Conservation (phyloP, 2,888 invertebrate genomes). For the Nymphalis c-album region DNA sequence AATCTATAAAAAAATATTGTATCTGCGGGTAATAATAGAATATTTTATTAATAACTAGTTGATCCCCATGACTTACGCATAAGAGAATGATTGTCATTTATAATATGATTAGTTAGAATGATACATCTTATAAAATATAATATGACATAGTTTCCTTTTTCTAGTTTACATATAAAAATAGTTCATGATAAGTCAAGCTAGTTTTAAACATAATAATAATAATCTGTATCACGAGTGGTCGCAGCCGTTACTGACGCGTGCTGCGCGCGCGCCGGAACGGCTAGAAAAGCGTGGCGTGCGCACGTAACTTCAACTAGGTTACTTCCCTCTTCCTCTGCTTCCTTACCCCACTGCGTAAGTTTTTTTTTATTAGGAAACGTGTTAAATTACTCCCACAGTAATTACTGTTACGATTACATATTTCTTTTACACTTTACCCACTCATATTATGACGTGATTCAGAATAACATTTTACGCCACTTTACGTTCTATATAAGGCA, state of each 20-base stretch:
- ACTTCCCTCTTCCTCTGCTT: constrained; percentile 71
- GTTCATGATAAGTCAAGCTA: neutral
- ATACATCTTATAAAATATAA: too few relatives aligned
- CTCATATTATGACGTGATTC: constrained; percentile 3
- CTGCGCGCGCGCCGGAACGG: constrained; percentile 52
- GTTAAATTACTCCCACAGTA: constrained; percentile 12
- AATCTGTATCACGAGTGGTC: neutral
- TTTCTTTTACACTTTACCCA: neutral
- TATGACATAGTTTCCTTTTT: too few relatives aligned
- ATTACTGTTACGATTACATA: constrained; percentile 2
- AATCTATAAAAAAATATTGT: too few relatives aligned
- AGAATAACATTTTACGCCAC: neutral
- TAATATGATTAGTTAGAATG: too few relatives aligned
- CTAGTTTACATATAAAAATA: too few relatives aligned
- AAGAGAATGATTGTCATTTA: too few relatives aligned
- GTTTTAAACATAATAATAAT: neutral
- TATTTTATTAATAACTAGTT: too few relatives aligned
- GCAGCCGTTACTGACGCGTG: constrained; percentile 2
- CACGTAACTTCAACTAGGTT: constrained; percentile 67
- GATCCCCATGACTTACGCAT: too few relatives aligned
- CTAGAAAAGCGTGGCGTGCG: constrained; percentile 58
- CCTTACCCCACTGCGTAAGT: constrained; percentile 22
- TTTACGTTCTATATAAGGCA: neutral
- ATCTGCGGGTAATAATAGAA: too few relatives aligned
- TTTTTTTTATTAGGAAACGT: constrained; percentile 56